Percentiles rank a stretch among this genome's conserved stretches.
These are phyloP conservation scores for Magallana ariakensis DNA, from an alignment of 1,140 invertebrate species.

Conservation along the genomic window DNA sequence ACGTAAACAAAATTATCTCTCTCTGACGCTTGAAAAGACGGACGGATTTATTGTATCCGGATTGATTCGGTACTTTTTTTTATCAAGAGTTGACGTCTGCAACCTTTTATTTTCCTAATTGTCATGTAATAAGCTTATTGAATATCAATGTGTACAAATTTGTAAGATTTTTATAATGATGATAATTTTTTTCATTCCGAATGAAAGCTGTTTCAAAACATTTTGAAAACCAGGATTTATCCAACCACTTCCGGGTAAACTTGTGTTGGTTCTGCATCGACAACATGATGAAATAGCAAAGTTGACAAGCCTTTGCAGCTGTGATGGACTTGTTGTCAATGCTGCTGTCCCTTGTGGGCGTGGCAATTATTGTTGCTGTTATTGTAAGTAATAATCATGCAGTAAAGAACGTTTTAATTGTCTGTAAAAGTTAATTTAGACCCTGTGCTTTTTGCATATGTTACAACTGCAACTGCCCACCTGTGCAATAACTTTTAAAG, in stretches of 20 bases:
- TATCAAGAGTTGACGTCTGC: no score
- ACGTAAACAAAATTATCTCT: background rate
- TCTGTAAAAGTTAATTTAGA: no score
- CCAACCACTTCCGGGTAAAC: conserved; percentile 17
- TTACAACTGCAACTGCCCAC: no score
- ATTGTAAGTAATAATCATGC: conserved; percentile 4
- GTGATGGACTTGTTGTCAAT: background rate
- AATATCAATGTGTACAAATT: no score
- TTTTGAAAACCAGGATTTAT: conserved; percentile 13
- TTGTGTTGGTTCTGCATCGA: background rate
- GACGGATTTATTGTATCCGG: background rate
- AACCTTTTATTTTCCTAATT: no score
- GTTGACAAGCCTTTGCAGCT: background rate
- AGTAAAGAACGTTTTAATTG: background rate
- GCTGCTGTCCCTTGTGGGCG: conserved; percentile 20
- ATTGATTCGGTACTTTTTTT: background rate
- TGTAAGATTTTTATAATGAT: no score
- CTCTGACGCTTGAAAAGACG: background rate
- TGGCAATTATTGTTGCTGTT: background rate
- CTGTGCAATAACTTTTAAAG: no score
- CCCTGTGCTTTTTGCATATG: no score
- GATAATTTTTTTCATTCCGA: no score
- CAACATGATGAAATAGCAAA: conserved; percentile 19
- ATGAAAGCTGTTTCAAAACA: background rate
- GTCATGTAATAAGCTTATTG: no score